These are phyloP conservation scores for Euplexia lucipara DNA, from an alignment of 2,888 invertebrate species.

Conservation along the genomic window DNA sequence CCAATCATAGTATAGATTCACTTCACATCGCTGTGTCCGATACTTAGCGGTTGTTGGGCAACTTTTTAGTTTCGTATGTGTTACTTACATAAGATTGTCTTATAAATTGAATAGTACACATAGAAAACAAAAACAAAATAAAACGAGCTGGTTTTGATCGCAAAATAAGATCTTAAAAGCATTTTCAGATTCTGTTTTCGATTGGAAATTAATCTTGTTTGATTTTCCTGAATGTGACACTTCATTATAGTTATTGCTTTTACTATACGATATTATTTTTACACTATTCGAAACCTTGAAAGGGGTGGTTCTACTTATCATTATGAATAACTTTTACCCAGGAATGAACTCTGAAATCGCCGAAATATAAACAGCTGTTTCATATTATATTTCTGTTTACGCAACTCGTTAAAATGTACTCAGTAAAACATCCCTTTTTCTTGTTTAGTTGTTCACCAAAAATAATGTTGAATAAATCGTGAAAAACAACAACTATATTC, in stretches of 20 bases:
- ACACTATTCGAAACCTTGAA: no score
- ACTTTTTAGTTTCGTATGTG: conserved; percentile 56
- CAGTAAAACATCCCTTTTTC: no score
- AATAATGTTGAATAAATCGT: no score
- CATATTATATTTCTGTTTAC: no score
- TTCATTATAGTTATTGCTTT: not conserved
- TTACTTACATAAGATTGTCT: conserved; percentile 6
- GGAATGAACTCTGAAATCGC: no score
- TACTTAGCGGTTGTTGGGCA: conserved; percentile 55
- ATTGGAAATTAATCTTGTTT: conserved; percentile 1
- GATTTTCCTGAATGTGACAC: not conserved
- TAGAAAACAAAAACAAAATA: not conserved
- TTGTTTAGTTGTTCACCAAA: no score
- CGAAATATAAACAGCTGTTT: no score
- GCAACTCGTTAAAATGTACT: no score
- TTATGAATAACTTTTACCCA: no score
- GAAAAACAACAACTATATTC: not conserved
- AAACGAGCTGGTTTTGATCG: not conserved
- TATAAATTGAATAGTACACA: not conserved
- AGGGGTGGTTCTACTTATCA: no score
- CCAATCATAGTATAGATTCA: conserved; percentile 61
- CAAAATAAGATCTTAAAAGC: not conserved
- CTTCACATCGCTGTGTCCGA: conserved; percentile 49
- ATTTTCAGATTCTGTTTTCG: not conserved
- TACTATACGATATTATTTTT: no score